Evolutionary conservation across 2,797 vertebrate genomes (phyloP).

Genomic region (Hephaestus fuliginosus): DNA sequence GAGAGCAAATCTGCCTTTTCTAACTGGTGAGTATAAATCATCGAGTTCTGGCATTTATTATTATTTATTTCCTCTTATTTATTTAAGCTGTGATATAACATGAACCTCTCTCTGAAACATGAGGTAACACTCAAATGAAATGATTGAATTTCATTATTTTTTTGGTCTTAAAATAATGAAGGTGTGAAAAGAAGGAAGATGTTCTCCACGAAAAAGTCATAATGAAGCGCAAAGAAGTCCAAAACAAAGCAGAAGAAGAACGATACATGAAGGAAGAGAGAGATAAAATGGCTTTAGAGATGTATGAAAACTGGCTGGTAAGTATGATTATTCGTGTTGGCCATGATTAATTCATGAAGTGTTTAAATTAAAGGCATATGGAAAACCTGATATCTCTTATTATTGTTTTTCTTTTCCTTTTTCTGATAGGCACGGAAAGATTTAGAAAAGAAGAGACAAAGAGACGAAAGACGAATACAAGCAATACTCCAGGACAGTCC

Average conservation of each 20-base stretch:
- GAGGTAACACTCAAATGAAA: not conserved
- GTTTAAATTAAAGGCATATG: not conserved
- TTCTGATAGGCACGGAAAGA: slow-evolving; percentile 89
- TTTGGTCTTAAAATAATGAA: slow-evolving; percentile 58
- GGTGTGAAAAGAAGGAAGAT: slow-evolving; percentile 90
- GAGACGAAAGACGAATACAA: slow-evolving; percentile 84
- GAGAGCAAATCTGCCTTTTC: slow-evolving; percentile 87
- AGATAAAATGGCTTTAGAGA: slow-evolving; percentile 89
- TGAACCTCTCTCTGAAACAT: not conserved
- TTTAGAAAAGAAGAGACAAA: slow-evolving; percentile 84
- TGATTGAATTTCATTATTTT: not conserved
- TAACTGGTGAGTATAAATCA: slow-evolving; percentile 87
- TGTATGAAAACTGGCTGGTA: slow-evolving; percentile 96
- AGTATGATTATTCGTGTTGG: slow-evolving; percentile 46
- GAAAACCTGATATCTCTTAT: slow-evolving; percentile 1
- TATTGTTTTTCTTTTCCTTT: slow-evolving; percentile 8
- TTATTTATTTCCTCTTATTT: not conserved
- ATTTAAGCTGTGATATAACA: slow-evolving; percentile 1
- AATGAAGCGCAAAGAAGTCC: slow-evolving; percentile 80
- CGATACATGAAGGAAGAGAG: slow-evolving; percentile 88
- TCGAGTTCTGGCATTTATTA: not conserved
- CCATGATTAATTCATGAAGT: not conserved
- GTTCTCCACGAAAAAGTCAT: slow-evolving; percentile 85
- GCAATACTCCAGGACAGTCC: slow-evolving; percentile 79
- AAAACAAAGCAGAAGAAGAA: slow-evolving; percentile 85